Percentiles rank a stretch among this genome's conserved stretches.
Conservation (phyloP, 2,888 invertebrate genomes). For the Macaria notata region DNA sequence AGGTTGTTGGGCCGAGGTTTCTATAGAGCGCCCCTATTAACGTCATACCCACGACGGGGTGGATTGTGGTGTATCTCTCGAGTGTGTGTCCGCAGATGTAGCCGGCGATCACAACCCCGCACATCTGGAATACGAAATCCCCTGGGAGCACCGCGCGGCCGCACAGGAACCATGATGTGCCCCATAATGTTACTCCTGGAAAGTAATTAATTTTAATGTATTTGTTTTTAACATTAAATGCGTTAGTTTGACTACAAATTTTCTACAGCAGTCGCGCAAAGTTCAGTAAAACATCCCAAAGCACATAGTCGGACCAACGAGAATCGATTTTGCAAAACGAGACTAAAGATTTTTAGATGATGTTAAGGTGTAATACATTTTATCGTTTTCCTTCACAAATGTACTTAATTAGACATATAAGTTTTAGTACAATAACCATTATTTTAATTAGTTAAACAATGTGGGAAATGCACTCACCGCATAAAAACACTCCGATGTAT, state of each 20-base stretch:
- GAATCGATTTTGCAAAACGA: no score
- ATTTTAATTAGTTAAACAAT: no score
- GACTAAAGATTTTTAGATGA: no score
- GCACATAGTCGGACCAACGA: no score
- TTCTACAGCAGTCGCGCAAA: no score
- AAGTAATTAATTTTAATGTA: slow-evolving; percentile 20
- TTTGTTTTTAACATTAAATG: no score
- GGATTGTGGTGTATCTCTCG: slow-evolving; percentile 67
- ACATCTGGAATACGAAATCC: slow-evolving; percentile 62
- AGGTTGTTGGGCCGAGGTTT: slow-evolving; percentile 58
- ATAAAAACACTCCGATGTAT: slow-evolving; percentile 60
- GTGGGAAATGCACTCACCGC: slow-evolving; percentile 50
- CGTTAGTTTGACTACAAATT: no score
- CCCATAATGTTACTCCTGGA: slow-evolving; percentile 68
- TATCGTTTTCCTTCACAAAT: no score
- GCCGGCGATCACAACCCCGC: slow-evolving; percentile 57
- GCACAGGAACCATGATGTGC: slow-evolving; percentile 63
- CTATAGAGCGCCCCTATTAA: slow-evolving; percentile 66
- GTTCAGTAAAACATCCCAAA: no score
- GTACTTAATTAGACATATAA: no score
- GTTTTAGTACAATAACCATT: no score
- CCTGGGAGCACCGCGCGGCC: slow-evolving; percentile 58
- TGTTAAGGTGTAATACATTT: no score
- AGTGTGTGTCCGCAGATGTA: slow-evolving; percentile 68
- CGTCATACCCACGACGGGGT: slow-evolving; percentile 72